Evolutionary conservation across 1,140 invertebrate genomes (phyloP), one percentile per base, ranked within the genome.

Genomic region (Conus betulinus): DNA sequence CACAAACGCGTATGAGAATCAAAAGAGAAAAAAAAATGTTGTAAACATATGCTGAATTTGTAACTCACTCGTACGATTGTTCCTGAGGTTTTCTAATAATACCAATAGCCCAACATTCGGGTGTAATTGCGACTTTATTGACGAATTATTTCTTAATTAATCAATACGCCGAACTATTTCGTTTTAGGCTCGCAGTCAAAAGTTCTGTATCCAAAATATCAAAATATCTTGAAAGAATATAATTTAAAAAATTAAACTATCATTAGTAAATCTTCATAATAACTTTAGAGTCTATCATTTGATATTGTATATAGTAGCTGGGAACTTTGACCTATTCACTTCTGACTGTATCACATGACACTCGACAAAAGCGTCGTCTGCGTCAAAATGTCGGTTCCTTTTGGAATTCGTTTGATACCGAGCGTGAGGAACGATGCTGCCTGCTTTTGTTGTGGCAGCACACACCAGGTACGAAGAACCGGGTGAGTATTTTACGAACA

Each of bases 331-430:
- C 76, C 27, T 4, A 79, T 79, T 79, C 76, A 51, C 76, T 25
- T 25, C 76, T 51, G 76, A 39, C 8, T 79, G 39, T 51, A 79
- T 79, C 76, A 79, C 76, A 79, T 79, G 76, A 79, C 76, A 79
- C 39, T 63, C 11, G 60, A 63, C 60, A 63, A 63, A 63, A 79
- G 51, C 3, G 11, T 79, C 76, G 76, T 79, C 76, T 79, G 76
- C 76, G 39, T 79, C 27, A 79, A 79, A 79, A 79, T 79, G 76
- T 39, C 76, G n/a, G 27, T 79, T 25, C 76, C 76, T 10, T 20
- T 79, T 0, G 76, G 76, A 25, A 20, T 79, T 13, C 76, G 76
- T 15, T 27, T 79, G 25, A 39, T 79, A 25, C 76, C 76, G 1
- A 79, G 39, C 39, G 25, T 79, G 6, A 23, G 76, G 11, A 79